phyloP scores from a whole-genome alignment of 2,888 invertebrate genomes.

The Tribolium freemani region DNA sequence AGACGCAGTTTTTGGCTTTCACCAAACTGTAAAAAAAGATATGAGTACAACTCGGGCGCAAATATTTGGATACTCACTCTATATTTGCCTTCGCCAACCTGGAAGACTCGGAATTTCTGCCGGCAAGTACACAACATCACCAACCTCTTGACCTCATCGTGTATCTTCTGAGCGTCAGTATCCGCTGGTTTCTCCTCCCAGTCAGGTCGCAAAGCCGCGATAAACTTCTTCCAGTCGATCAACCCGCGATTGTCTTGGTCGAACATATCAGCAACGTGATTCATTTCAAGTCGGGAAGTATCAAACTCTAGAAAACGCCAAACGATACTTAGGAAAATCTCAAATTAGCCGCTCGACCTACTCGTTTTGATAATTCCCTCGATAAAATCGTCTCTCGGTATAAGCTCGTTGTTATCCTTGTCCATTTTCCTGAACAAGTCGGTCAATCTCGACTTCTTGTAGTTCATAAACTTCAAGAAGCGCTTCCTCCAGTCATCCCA shows the following conservation, averaged over 20 bases:
- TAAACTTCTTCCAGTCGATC: conserved; percentile 99
- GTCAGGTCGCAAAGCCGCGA: conserved; percentile 95
- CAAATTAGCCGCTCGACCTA: conserved; percentile 64
- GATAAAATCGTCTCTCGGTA: conserved; percentile 96
- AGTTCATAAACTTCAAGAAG: conserved; percentile 99
- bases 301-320: conserved; percentile 83
- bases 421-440: conserved; percentile 99
- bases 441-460: conserved; percentile 97
- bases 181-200: conserved; percentile 91
- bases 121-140: conserved; percentile 98
- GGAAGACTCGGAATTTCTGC: conserved; percentile 98
- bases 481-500: conserved; percentile 99
- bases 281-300: conserved; percentile 98
- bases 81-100: conserved; percentile 99
- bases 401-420: conserved; percentile 96
- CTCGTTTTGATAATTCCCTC: conserved; percentile 98
- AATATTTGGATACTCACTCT: conserved; percentile 77
- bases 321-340: background rate
- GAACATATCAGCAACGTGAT: conserved; percentile 97
- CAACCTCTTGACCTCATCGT: conserved; percentile 97
- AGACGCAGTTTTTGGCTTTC: conserved; percentile 98
- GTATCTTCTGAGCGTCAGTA: conserved; percentile 94
- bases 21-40: conserved; percentile 84
- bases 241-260: conserved; percentile 95
- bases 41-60: too few species aligned